phyloP scores from a whole-genome alignment of 2,888 invertebrate genomes.

The Euphydryas editha region DNA sequence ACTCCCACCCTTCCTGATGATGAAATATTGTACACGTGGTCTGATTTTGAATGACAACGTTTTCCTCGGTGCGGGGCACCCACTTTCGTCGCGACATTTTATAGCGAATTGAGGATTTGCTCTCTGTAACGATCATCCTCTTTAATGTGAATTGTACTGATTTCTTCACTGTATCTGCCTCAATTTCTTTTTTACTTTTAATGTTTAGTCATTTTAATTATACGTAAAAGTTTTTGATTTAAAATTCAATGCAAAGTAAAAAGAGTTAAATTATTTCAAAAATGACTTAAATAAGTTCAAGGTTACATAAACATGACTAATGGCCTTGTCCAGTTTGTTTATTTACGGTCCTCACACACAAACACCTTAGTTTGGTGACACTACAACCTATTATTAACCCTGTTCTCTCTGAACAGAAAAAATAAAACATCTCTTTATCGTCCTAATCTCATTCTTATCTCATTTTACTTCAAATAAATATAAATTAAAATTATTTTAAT shows the following conservation, averaged over 20 bases:
- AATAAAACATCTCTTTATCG: constrained; percentile 70
- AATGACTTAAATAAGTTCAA: constrained; percentile 64
- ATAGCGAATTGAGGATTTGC: constrained; percentile 74
- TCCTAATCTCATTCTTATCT: constrained; percentile 46
- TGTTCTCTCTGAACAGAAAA: constrained; percentile 75
- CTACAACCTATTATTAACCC: constrained; percentile 63
- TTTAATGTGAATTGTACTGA: constrained; percentile 51
- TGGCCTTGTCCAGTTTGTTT: constrained; percentile 79
- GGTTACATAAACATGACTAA: constrained; percentile 62
- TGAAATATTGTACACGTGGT: constrained; percentile 90
- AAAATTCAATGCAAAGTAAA: constrained; percentile 13
- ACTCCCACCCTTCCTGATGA: constrained; percentile 82
- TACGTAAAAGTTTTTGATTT: background rate
- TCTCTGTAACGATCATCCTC: constrained; percentile 61
- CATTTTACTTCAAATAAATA: background rate
- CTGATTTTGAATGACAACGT: constrained; percentile 88
- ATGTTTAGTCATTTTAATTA: constrained; percentile 15
- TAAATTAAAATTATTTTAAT: constrained; percentile 1
- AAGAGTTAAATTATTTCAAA: constrained; percentile 47
- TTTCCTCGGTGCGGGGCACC: constrained; percentile 77
- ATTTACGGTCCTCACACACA: constrained; percentile 51
- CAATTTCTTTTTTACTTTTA: constrained; percentile 5
- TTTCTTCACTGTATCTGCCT: constrained; percentile 23
- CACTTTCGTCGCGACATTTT: constrained; percentile 74
- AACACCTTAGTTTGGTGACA: constrained; percentile 7